A percentile compares a stretch with the other conserved stretches of the same genome.
phyloP scores from a whole-genome alignment of 2,113 vertebrate genomes.

The Paratilapia polleni region DNA sequence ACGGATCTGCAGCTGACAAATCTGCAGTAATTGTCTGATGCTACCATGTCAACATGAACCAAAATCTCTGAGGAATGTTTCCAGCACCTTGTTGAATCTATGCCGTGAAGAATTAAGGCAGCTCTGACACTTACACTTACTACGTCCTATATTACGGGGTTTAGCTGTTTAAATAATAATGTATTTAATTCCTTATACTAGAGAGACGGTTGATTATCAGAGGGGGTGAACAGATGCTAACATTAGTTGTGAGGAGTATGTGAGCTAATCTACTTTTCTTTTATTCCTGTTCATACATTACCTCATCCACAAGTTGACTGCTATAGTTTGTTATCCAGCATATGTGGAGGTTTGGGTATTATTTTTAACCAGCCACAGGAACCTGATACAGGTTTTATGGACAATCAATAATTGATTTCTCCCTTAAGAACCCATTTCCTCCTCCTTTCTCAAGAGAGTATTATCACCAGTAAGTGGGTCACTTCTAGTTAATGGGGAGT shows the following conservation, averaged over 20 bases:
- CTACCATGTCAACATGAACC: too few species aligned
- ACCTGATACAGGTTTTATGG: conserved; percentile 33
- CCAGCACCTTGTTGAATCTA: not conserved
- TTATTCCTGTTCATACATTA: not conserved
- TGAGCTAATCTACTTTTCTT: not conserved
- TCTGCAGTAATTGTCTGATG: too few species aligned
- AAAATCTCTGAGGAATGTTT: not conserved
- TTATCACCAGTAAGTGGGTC: conserved; percentile 35
- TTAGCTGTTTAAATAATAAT: not conserved
- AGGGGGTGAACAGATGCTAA: not conserved
- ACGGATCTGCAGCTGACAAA: not conserved
- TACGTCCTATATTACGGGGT: not conserved
- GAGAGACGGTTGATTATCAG: not conserved
- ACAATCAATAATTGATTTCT: conserved; percentile 22
- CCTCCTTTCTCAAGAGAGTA: conserved; percentile 7
- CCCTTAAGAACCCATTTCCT: conserved; percentile 2
- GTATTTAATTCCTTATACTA: not conserved
- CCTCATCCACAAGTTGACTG: not conserved
- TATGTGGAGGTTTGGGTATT: not conserved
- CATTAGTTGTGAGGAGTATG: not conserved
- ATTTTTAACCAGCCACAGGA: conserved; percentile 6
- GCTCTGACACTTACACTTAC: too few species aligned
- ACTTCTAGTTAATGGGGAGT: conserved; percentile 26
- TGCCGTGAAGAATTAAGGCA: not conserved
- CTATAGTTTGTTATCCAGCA: not conserved